These are phyloP conservation scores for Callyntrura sp. DNA, from an alignment of 2,888 invertebrate species.

Conservation along the genomic window DNA sequence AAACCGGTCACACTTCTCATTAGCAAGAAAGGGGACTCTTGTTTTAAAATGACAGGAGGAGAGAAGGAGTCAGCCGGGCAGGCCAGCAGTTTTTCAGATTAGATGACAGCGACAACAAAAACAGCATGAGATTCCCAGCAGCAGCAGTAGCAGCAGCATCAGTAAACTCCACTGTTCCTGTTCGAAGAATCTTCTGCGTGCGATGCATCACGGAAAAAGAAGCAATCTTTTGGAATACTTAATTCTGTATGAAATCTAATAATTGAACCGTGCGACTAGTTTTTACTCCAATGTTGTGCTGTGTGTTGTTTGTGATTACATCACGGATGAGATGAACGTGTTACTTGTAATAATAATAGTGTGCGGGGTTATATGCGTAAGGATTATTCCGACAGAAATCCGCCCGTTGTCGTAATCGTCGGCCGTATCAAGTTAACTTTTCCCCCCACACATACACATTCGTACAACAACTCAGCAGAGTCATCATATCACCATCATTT, in stretches of 20 bases:
- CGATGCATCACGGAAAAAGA: constrained; percentile 35
- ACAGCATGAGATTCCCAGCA: constrained; percentile 63
- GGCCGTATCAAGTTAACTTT: constrained; percentile 67
- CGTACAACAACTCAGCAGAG: too few species aligned
- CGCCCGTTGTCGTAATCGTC: constrained; percentile 28
- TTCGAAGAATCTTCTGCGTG: background rate
- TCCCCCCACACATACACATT: constrained; percentile 53
- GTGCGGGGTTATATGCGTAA: constrained; percentile 42
- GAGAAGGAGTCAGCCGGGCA: constrained; percentile 9
- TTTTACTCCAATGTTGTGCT: constrained; percentile 23
- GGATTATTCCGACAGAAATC: constrained; percentile 50
- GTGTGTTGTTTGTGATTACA: constrained; percentile 52
- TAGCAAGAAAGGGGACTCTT: constrained; percentile 29
- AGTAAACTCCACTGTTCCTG: too few species aligned
- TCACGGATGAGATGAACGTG: constrained; percentile 67
- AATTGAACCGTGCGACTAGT: constrained; percentile 73
- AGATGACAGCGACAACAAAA: constrained; percentile 66
- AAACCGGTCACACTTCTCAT: constrained; percentile 72
- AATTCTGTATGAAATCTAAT: constrained; percentile 72
- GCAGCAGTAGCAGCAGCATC: background rate
- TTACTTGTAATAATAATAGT: constrained; percentile 53
- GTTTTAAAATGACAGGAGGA: constrained; percentile 56
- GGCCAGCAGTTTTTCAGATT: constrained; percentile 58
- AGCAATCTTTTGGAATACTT: constrained; percentile 76
- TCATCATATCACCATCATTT: constrained; percentile 13